A percentile compares a stretch with the other conserved stretches of the same genome.
Evolutionary conservation across 2,113 vertebrate species (phyloP).

Genomic region (Coptodon bakossiorum): DNA sequence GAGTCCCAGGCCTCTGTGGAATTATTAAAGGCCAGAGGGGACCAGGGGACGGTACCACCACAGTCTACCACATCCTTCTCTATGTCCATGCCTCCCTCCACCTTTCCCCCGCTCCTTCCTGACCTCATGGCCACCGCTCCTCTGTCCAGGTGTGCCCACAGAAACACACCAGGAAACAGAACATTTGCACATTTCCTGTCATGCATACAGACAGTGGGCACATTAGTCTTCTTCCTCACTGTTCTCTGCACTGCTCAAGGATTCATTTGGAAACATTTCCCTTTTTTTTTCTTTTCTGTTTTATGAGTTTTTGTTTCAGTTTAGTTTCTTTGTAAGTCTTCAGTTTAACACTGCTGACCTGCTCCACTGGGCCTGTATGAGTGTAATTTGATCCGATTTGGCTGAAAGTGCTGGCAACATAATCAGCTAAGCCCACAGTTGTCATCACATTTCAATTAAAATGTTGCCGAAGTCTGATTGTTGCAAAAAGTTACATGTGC

Average conservation of each 20-base stretch:
- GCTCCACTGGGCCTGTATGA: background rate
- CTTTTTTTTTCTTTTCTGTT: background rate
- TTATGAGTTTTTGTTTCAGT: background rate
- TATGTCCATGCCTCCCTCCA: conserved; percentile 23
- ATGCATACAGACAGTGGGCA: conserved; percentile 20
- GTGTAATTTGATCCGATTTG: background rate
- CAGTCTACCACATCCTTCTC: conserved; percentile 52
- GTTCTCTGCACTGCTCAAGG: background rate
- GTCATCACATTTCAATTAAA: background rate
- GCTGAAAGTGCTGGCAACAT: background rate
- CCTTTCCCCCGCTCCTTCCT: conserved; percentile 61
- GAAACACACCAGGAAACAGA: conserved; percentile 59
- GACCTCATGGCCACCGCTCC: conserved; percentile 43
- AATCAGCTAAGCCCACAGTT: background rate
- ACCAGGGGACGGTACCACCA: conserved; percentile 34
- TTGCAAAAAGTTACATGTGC: background rate
- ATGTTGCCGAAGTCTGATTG: background rate
- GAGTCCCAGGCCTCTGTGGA: conserved; percentile 52
- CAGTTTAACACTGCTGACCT: background rate
- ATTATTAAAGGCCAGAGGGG: conserved; percentile 61
- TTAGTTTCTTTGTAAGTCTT: background rate
- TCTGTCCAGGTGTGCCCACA: conserved; percentile 57
- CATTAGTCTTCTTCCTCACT: conserved; percentile 13
- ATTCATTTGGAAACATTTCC: conserved; percentile 26
- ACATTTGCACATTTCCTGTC: conserved; percentile 62